Base-by-base conservation (phyloP, 2,888 invertebrate genomes). In the Melanostoma scalare region DNA sequence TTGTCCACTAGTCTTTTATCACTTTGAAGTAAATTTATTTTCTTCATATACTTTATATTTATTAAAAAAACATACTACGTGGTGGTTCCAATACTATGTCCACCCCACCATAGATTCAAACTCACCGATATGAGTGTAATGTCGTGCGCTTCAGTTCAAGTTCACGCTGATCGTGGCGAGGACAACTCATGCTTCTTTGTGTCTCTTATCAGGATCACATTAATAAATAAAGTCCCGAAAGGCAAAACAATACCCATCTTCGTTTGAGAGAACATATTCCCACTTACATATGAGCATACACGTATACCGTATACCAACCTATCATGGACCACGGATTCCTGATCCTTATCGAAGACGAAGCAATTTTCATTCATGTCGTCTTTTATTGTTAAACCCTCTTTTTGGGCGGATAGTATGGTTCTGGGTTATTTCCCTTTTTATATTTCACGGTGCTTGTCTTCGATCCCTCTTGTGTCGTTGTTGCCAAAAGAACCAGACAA, bases 81-180 rank as follows among this genome's bases (percentile, higher is more conserved):
- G 44, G 10, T 4, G 10, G 10, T 20, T 20, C 8, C 5, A 6
- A 60, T 58, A 40, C 36, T 20, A n/a, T n/a, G 38, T 20, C 20
- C 20, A 20, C 20, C 61, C 69, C 69, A 71, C 63, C 55, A 56
- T 35, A 77, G 69, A 76, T 81, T 67, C 68, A 31, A 78, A 78
- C 63, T 67, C 67, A 60, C 69, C 69, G 74, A 78, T 74, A 78
- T 46, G 67, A 76, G 80, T 72, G 67, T 78, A 85, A 85, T 81
- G 78, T 86, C 85, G 86, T 85, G 79, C 79, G 76, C 79, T 69
- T 76, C 58, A 82, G 86, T 86, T 85, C 85, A 86, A 85, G 80
- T 86, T 85, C 86, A 81, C 86, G 85, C 86, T 86, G 86, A 86
- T 85, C 86, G 86, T 86, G 86, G 85, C 84, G 77, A 78, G 76